phyloP scores from a whole-genome alignment of 2,888 invertebrate genomes.

The Microplitis manilae region DNA sequence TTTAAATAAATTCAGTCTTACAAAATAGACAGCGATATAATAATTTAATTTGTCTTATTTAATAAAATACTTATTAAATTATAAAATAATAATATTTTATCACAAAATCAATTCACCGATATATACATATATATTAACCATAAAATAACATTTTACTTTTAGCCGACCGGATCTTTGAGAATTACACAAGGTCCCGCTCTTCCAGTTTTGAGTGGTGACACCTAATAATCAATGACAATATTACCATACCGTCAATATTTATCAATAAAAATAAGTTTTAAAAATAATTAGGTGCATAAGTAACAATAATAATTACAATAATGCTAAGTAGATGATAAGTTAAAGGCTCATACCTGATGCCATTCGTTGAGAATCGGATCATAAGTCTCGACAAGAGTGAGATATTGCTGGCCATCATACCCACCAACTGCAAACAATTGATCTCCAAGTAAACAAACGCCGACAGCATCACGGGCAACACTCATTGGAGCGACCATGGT shows the following conservation, averaged over 20 bases:
- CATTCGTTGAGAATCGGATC: constrained; percentile 88
- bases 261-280: neutral
- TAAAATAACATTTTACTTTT: constrained; percentile 29
- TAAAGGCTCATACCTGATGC: constrained; percentile 73
- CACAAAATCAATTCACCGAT: neutral
- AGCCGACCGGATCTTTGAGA: constrained; percentile 60
- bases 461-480: constrained; percentile 89
- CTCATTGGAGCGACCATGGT: constrained; percentile 87
- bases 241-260: constrained; percentile 2
- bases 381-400: constrained; percentile 90
- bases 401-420: constrained; percentile 91
- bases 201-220: constrained; percentile 85
- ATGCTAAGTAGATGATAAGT: neutral
- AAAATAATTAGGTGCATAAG: neutral
- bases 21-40: neutral
- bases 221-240: constrained; percentile 67
- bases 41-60: neutral
- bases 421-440: constrained; percentile 89
- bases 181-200: constrained; percentile 93
- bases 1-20: constrained; percentile 28
- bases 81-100: neutral
- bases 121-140: neutral
- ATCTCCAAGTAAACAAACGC: constrained; percentile 89
- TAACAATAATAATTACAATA: constrained; percentile 1
- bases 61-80: neutral